Evolutionary conservation across 2,888 invertebrate genomes (phyloP).

Genomic region (Proisotoma minuta): DNA sequence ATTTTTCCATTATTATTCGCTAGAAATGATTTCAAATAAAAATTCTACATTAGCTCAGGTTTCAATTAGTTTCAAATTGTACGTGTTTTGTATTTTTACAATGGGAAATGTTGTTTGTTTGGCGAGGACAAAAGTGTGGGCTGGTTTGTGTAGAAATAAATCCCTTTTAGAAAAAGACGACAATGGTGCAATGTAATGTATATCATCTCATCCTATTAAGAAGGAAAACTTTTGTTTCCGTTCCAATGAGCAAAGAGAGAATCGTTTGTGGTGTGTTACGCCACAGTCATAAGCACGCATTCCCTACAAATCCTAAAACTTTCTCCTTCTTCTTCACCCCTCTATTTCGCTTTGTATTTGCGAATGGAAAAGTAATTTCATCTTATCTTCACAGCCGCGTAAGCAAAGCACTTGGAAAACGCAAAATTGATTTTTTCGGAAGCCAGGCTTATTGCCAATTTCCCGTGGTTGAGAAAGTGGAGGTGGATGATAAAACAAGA

Average conservation of each 20-base stretch:
- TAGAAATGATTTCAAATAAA: too few species aligned
- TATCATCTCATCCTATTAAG: too few species aligned
- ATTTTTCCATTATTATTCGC: too few species aligned
- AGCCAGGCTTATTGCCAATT: constrained; percentile 9
- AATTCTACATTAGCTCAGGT: too few species aligned
- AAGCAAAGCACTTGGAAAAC: background rate
- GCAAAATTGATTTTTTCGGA: constrained; percentile 1
- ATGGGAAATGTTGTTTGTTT: too few species aligned
- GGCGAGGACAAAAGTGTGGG: too few species aligned
- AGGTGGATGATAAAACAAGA: background rate
- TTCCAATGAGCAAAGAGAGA: background rate
- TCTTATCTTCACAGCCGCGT: background rate
- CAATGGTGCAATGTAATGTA: too few species aligned
- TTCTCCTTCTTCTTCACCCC: background rate
- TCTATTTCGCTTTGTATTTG: background rate
- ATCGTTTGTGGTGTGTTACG: background rate
- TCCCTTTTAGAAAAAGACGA: too few species aligned
- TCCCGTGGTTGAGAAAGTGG: background rate
- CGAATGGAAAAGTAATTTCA: background rate
- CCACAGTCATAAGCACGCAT: background rate
- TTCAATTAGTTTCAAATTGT: too few species aligned
- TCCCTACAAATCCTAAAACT: too few species aligned
- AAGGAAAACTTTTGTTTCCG: background rate
- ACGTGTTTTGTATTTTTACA: too few species aligned
- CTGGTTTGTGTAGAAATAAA: too few species aligned